Percentiles rank a stretch among this genome's conserved stretches.
These are phyloP conservation scores for Ochlodes sylvanus DNA, from an alignment of 2,888 invertebrate genomes.

Conservation along the genomic window DNA sequence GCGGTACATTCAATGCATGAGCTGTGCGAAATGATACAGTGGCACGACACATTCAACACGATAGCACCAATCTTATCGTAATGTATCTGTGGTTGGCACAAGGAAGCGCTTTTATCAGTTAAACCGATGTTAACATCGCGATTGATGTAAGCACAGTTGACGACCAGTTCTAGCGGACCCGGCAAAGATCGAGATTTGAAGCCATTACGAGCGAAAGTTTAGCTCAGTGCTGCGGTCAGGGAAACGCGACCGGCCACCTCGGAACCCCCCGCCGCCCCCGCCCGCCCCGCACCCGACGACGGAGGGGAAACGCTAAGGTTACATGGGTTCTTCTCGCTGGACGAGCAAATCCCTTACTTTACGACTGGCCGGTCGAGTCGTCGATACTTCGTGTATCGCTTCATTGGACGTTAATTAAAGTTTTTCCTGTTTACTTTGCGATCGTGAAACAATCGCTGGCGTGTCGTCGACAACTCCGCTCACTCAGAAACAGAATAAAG, in stretches of 20 bases:
- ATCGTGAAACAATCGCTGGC: slow-evolving; percentile 28
- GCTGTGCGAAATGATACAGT: too few species aligned
- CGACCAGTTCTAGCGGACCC: slow-evolving; percentile 5
- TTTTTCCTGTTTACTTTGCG: slow-evolving; percentile 28
- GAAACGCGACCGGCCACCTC: slow-evolving; percentile 3
- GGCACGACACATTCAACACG: not conserved
- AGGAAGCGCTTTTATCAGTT: not conserved
- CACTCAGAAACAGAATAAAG: slow-evolving; percentile 7
- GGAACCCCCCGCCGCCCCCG: slow-evolving; percentile 4
- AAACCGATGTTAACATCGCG: slow-evolving; percentile 2
- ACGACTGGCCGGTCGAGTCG: slow-evolving; percentile 32
- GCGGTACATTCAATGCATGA: too few species aligned
- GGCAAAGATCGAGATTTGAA: slow-evolving; percentile 34
- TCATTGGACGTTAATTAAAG: slow-evolving; percentile 37
- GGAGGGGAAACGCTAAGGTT: not conserved
- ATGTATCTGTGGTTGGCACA: not conserved
- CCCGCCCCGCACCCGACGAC: not conserved
- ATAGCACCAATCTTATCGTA: not conserved
- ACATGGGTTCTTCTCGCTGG: slow-evolving; percentile 13
- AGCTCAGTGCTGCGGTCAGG: slow-evolving; percentile 35
- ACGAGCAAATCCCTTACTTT: slow-evolving; percentile 27
- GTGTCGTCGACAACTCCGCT: slow-evolving; percentile 30
- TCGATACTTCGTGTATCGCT: slow-evolving; percentile 35
- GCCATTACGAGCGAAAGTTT: slow-evolving; percentile 24
- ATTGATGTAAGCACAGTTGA: slow-evolving; percentile 15